Evolutionary conservation across 2,113 vertebrate genomes (phyloP).

Genomic region (Ochotona princeps): DNA sequence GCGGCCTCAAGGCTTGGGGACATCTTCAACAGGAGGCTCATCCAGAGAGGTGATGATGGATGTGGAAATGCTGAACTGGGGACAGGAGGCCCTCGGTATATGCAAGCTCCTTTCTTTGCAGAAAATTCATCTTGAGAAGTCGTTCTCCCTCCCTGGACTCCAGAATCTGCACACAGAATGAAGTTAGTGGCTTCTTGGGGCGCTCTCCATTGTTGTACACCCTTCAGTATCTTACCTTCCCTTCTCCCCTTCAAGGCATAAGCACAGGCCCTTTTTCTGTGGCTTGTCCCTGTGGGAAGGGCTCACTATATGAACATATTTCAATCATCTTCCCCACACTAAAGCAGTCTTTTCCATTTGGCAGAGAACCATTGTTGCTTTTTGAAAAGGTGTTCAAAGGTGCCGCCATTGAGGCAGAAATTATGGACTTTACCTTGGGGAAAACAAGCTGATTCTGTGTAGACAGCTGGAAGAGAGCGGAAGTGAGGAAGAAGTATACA

Average conservation of each 20-base stretch:
- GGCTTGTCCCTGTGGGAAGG: not conserved
- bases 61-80: not conserved
- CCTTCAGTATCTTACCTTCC: not conserved
- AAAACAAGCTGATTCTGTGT: not conserved
- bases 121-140: not conserved
- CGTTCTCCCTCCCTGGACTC: not conserved
- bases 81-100: not conserved
- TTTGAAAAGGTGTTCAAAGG: conserved; percentile 5
- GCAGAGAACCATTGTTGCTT: not conserved
- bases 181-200: not conserved
- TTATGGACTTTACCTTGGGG: not conserved
- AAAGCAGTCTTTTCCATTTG: not conserved
- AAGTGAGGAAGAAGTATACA: not conserved
- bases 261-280: not conserved
- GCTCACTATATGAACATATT: accelerated
- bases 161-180: not conserved
- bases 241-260: not conserved
- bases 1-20: conserved; percentile 33
- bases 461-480: not conserved
- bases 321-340: not conserved
- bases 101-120: not conserved
- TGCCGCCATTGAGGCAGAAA: not conserved
- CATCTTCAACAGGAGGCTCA: conserved; percentile 1
- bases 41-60: not conserved
- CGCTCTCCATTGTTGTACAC: not conserved